These are phyloP conservation scores for Istiophorus platypterus DNA, from an alignment of 2,113 vertebrate genomes.

Conservation along the genomic window DNA sequence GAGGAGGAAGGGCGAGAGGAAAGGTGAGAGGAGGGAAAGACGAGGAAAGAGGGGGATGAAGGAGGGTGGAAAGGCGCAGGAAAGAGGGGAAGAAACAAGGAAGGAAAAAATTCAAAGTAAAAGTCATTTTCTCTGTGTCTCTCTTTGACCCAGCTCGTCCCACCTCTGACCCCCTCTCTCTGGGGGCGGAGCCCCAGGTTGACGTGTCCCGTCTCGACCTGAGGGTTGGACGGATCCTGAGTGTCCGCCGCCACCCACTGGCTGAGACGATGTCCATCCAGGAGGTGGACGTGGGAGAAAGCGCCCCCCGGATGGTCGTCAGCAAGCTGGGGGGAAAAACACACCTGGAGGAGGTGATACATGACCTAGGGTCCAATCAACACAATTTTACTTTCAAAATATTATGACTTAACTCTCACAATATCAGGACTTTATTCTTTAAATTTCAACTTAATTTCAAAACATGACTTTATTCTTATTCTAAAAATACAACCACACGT, in stretches of 20 bases:
- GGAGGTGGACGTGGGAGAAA: conserved; percentile 93
- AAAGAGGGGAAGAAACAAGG: neutral
- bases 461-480: neutral
- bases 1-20: conserved; percentile 57
- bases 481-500: no score
- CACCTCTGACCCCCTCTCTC: neutral
- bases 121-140: neutral
- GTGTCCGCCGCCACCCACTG: conserved; percentile 88
- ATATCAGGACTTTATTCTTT: no score
- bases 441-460: no score
- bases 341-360: conserved; percentile 86
- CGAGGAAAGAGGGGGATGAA: neutral
- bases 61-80: neutral
- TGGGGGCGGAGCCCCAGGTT: conserved; percentile 80
- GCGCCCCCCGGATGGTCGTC: conserved; percentile 88
- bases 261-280: conserved; percentile 88
- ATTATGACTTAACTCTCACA: neutral
- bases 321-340: conserved; percentile 88
- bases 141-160: conserved; percentile 23
- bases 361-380: neutral
- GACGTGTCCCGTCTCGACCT: conserved; percentile 92
- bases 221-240: conserved; percentile 90
- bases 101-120: neutral
- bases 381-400: neutral
- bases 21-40: conserved; percentile 28